These are phyloP conservation scores for Coracopsis vasa DNA, from an alignment of 2,113 vertebrate species.

Conservation along the genomic window DNA sequence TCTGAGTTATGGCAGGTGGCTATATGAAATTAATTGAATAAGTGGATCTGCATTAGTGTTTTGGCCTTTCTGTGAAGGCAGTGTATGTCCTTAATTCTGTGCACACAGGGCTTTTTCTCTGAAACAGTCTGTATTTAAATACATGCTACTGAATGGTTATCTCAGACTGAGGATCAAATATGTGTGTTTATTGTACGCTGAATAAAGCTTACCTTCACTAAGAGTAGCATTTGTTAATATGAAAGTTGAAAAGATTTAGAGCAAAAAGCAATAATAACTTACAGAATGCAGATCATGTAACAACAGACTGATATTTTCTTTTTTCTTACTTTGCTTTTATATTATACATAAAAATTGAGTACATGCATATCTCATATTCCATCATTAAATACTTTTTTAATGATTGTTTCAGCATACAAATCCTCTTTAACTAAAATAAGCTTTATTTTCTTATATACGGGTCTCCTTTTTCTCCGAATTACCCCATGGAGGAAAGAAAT, in stretches of 20 bases:
- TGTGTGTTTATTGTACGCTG: not conserved
- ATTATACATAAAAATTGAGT: not conserved
- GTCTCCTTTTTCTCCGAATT: not conserved
- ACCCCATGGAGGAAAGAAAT: not conserved
- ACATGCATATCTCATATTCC: not conserved
- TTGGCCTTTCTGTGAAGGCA: not conserved
- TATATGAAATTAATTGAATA: not conserved
- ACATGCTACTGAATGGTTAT: not conserved
- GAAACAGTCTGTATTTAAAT: not conserved
- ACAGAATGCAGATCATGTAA: not conserved
- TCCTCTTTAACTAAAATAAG: not conserved
- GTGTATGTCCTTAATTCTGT: not conserved
- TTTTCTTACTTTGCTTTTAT: not conserved
- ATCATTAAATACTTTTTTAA: not conserved
- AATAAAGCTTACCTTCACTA: not conserved
- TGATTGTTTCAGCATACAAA: not conserved
- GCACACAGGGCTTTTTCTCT: not conserved
- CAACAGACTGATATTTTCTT: not conserved
- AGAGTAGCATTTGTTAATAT: not conserved
- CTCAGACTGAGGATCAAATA: not conserved
- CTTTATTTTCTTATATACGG: not conserved
- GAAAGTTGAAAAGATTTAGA: not conserved
- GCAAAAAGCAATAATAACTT: not conserved
- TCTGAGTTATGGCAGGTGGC: not conserved
- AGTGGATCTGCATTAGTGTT: not conserved